Percentiles rank a stretch among this genome's conserved stretches.
phyloP scores from a whole-genome alignment of 2,113 vertebrate species.

The Grantiella picta region DNA sequence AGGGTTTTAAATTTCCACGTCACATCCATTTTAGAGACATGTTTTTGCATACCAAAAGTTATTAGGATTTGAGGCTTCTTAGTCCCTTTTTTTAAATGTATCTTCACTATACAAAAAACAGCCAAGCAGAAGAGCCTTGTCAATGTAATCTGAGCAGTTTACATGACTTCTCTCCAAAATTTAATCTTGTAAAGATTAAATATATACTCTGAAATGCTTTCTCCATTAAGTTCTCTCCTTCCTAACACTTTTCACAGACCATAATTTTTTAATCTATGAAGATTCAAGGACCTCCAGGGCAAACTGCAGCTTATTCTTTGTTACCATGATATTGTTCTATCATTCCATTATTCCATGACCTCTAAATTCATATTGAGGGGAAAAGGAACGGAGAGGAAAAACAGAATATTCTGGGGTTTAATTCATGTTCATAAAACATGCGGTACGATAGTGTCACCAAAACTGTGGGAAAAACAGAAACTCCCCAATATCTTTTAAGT shows the following conservation, averaged over 20 bases:
- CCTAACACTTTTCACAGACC: background rate
- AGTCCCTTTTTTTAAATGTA: background rate
- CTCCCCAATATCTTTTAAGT: background rate
- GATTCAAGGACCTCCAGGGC: background rate
- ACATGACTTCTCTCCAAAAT: background rate
- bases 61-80: background rate
- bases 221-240: background rate
- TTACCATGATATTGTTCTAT: background rate
- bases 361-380: background rate
- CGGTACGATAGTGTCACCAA: background rate
- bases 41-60: background rate
- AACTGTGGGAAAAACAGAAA: background rate
- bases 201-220: background rate
- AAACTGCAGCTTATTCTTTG: fast-evolving
- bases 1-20: background rate
- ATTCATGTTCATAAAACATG: background rate
- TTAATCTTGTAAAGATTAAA: background rate
- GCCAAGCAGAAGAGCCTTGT: background rate
- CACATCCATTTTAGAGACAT: background rate
- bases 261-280: background rate
- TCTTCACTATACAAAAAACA: background rate
- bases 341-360: background rate
- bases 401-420: background rate
- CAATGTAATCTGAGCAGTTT: background rate
- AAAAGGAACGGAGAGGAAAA: background rate